Evolutionary conservation across 2,113 vertebrate species (phyloP).

Genomic region (Cheirogaleus medius): DNA sequence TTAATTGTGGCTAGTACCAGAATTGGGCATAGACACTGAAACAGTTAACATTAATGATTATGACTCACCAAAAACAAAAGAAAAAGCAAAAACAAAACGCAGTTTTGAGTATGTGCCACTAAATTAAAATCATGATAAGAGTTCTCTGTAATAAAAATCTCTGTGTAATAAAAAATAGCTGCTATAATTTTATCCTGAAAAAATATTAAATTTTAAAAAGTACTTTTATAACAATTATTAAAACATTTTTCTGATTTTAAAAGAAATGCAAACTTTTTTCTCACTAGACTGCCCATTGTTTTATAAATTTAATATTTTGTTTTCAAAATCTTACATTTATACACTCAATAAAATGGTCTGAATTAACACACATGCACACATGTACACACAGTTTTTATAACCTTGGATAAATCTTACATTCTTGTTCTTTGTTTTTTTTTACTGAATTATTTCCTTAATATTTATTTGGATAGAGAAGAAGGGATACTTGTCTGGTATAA

Average conservation of each 20-base stretch:
- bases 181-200: background rate
- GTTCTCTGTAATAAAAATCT: background rate
- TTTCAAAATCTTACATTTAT: background rate
- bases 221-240: background rate
- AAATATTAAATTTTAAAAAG: background rate
- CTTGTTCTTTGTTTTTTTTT: background rate
- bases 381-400: background rate
- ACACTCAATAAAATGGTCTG: background rate
- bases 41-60: background rate
- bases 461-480: background rate
- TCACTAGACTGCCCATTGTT: background rate
- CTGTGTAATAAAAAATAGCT: background rate
- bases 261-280: background rate
- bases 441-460: background rate
- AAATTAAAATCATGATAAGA: background rate
- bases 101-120: background rate
- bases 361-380: background rate
- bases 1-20: background rate
- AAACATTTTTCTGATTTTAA: background rate
- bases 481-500: background rate
- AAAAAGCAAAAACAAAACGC: background rate
- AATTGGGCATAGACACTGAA: background rate
- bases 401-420: background rate
- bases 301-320: background rate
- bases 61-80: background rate